Conservation (phyloP, 2,797 vertebrate genomes). For the Hapalemur alaotrensis region DNA sequence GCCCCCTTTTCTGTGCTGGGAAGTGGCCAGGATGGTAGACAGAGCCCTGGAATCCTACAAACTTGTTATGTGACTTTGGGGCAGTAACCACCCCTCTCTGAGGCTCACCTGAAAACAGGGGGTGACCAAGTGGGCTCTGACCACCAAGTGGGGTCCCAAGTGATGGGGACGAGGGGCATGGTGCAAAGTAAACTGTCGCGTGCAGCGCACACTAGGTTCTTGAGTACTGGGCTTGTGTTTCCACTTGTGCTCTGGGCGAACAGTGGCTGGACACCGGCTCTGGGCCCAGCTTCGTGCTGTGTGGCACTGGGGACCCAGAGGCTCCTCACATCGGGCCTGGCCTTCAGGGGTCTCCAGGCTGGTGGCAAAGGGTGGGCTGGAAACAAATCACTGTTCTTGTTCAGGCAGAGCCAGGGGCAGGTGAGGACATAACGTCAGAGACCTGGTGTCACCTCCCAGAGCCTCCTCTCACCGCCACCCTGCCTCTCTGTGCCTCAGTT, state of each 20-base stretch:
- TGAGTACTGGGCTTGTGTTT: neutral
- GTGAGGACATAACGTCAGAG: neutral
- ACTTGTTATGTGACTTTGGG: neutral
- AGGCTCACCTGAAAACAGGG: neutral
- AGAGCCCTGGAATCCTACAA: neutral
- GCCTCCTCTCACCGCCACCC: neutral
- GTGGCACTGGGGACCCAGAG: neutral
- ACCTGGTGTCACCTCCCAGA: neutral
- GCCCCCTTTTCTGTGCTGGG: neutral
- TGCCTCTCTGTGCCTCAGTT: neutral
- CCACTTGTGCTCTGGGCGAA: neutral
- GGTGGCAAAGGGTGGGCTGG: neutral
- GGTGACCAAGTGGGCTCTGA: neutral
- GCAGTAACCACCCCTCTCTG: neutral
- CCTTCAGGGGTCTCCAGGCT: neutral
- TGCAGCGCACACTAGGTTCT: neutral
- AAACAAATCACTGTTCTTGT: neutral
- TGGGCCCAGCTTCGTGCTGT: neutral
- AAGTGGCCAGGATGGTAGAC: neutral
- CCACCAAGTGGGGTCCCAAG: too few species aligned
- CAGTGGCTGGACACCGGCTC: neutral
- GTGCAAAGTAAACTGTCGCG: neutral
- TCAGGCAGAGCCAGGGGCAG: neutral
- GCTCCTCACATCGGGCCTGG: neutral
- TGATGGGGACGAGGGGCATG: too few species aligned